phyloP scores from a whole-genome alignment of 1,140 invertebrate species.

The Bombus waltoni region DNA sequence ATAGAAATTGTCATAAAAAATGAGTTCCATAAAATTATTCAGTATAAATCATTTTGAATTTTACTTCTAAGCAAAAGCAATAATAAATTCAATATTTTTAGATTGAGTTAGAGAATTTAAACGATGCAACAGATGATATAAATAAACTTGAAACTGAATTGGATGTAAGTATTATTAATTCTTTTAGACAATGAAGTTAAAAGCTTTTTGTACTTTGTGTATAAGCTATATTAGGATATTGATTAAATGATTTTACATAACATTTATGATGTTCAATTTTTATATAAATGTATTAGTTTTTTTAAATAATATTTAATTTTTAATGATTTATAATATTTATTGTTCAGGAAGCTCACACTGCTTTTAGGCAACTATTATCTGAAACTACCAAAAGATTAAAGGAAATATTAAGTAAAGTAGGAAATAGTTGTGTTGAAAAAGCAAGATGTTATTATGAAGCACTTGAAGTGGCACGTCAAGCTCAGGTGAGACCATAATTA shows the following conservation, averaged over 20 bases:
- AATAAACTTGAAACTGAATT: conserved; percentile 97
- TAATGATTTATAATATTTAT: conserved; percentile 29
- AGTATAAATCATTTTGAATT: not conserved
- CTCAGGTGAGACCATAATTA: conserved; percentile 76
- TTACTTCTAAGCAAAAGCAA: not conserved
- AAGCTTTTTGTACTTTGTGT: conserved; percentile 22
- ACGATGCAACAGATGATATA: conserved; percentile 97
- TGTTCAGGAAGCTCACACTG: conserved; percentile 90
- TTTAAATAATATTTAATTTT: not conserved
- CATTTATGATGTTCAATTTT: not conserved
- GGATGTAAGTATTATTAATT: conserved; percentile 87
- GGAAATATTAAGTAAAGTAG: conserved; percentile 88
- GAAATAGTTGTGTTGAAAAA: conserved; percentile 89
- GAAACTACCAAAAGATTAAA: conserved; percentile 91
- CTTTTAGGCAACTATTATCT: conserved; percentile 90
- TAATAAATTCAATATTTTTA: conserved; percentile 79
- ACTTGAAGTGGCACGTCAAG: conserved; percentile 84
- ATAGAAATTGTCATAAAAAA: not conserved
- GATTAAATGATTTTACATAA: not conserved
- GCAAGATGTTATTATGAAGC: conserved; percentile 95
- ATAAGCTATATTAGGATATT: not conserved
- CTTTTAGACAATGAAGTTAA: not conserved
- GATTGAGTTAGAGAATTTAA: conserved; percentile 97
- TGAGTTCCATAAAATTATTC: not conserved
- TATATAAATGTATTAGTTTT: not conserved